Evolutionary conservation across 2,888 invertebrate species (phyloP).

Genomic region (Danaus chrysippus): DNA sequence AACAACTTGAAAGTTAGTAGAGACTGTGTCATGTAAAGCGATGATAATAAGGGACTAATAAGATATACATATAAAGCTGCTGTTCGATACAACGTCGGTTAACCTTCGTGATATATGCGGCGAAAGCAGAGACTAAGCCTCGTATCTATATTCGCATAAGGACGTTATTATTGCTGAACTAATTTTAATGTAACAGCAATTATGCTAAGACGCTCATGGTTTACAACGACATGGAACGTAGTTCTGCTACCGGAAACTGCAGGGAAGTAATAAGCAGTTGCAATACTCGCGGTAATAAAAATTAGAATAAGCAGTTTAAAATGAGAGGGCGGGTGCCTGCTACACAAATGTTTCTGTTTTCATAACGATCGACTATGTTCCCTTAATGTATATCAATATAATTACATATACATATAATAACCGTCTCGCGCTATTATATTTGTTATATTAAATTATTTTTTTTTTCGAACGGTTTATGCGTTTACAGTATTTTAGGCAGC

Average conservation of each 20-base stretch:
- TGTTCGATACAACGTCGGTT: constrained; percentile 6
- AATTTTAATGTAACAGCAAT: constrained; percentile 74
- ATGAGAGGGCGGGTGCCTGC: constrained; percentile 47
- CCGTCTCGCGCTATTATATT: neutral
- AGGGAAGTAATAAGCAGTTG: constrained; percentile 75
- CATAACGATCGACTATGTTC: constrained; percentile 16
- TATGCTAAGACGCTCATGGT: constrained; percentile 74
- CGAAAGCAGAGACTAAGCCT: constrained; percentile 26
- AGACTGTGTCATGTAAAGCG: too few species aligned
- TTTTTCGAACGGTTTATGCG: neutral
- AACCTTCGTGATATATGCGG: constrained; percentile 24
- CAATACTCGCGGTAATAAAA: constrained; percentile 71
- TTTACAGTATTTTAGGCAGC: too few species aligned
- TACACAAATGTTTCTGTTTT: constrained; percentile 38
- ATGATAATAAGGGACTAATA: neutral
- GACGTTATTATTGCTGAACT: constrained; percentile 70
- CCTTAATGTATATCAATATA: constrained; percentile 6
- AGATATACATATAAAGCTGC: neutral
- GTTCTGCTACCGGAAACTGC: constrained; percentile 70
- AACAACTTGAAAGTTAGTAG: too few species aligned
- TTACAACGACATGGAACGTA: constrained; percentile 73
- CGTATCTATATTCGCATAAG: constrained; percentile 56
- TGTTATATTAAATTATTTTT: neutral
- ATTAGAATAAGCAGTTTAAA: constrained; percentile 75
- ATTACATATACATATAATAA: neutral